Evolutionary conservation across 2,888 invertebrate genomes (phyloP).

Genomic region (Drosophila meridiana): DNA sequence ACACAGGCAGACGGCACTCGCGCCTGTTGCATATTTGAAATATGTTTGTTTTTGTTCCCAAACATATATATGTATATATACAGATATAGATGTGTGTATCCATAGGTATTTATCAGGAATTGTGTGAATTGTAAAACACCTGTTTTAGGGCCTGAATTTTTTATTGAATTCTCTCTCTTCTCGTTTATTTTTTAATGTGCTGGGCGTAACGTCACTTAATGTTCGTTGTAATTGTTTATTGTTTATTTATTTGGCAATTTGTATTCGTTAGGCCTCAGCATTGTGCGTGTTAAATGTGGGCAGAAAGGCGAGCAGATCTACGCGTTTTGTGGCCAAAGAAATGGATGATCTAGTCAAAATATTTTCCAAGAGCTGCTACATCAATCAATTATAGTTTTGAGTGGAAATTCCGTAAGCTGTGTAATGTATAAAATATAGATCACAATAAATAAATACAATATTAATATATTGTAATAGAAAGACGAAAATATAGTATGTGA

Average conservation of each 20-base stretch:
- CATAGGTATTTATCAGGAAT: constrained; percentile 59
- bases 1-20: constrained; percentile 24
- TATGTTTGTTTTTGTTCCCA: constrained; percentile 66
- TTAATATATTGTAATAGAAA: neutral
- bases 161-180: constrained; percentile 19
- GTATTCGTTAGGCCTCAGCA: constrained; percentile 53
- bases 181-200: constrained; percentile 17
- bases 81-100: constrained; percentile 11
- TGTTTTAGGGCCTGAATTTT: constrained; percentile 45
- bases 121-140: constrained; percentile 75
- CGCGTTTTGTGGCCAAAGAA: neutral
- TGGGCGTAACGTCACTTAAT: constrained; percentile 58
- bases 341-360: constrained; percentile 8
- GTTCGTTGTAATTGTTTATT: constrained; percentile 56
- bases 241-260: constrained; percentile 47
- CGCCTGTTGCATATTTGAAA: constrained; percentile 61
- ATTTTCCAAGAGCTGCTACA: constrained; percentile 10
- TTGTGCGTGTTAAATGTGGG: constrained; percentile 20
- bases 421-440: neutral
- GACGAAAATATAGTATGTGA: neutral
- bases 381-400: neutral
- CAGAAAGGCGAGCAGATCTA: neutral
- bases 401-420: neutral
- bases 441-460: neutral
- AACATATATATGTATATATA: constrained; percentile 15